A percentile compares a stretch with the other conserved stretches of the same genome.
Evolutionary conservation across 2,888 invertebrate genomes (phyloP).

Genomic region (Monopis laevigella): DNA sequence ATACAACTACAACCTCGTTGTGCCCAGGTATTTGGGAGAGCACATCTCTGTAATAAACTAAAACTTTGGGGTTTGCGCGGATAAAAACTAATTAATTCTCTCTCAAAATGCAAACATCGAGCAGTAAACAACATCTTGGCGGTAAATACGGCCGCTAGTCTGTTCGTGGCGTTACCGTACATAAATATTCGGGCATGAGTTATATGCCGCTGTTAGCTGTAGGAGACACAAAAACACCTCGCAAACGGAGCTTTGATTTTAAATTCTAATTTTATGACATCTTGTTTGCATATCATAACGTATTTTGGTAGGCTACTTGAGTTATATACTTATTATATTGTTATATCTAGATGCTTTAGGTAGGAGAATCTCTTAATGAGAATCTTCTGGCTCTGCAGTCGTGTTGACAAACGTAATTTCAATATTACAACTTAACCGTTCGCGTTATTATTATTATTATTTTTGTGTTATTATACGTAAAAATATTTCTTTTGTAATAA

Average conservation of each 20-base stretch:
- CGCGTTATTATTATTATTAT: too few species aligned
- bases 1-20: too few species aligned
- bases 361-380: too few species aligned
- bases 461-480: too few species aligned
- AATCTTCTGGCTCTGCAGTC: too few species aligned
- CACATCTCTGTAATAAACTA: constrained; percentile 9
- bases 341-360: too few species aligned
- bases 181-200: constrained; percentile 51
- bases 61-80: constrained; percentile 7
- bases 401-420: too few species aligned
- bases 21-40: not conserved
- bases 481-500: too few species aligned
- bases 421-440: too few species aligned
- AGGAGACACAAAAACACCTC: constrained; percentile 49
- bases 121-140: constrained; percentile 33
- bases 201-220: constrained; percentile 41
- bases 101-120: constrained; percentile 24
- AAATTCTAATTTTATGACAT: constrained; percentile 61
- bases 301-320: constrained; percentile 26
- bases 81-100: constrained; percentile 13
- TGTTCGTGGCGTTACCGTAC: constrained; percentile 43
- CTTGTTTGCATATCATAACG: constrained; percentile 50
- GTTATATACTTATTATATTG: too few species aligned
- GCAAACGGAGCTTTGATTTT: constrained; percentile 54
- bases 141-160: constrained; percentile 42